These are phyloP conservation scores for Paralichthys olivaceus DNA, from an alignment of 2,113 vertebrate species.

Conservation along the genomic window DNA sequence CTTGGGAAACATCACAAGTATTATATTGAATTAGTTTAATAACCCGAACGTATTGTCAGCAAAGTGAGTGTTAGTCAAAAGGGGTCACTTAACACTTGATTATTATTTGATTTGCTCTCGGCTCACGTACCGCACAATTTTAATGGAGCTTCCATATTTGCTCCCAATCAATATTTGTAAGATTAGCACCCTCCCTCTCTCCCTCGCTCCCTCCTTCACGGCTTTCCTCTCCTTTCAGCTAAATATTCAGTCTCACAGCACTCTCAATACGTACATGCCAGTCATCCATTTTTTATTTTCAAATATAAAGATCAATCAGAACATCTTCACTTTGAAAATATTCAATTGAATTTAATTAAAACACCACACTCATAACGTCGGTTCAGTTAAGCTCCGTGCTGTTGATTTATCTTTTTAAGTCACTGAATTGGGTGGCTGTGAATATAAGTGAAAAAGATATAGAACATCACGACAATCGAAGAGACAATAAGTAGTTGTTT, in stretches of 20 bases:
- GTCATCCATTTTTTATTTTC: neutral
- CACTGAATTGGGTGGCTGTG: neutral
- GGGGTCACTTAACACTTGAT: neutral
- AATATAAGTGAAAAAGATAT: neutral
- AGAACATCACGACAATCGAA: neutral
- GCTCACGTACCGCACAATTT: constrained; percentile 19
- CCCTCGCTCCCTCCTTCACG: no score
- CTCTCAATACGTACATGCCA: neutral
- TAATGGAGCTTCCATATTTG: constrained; percentile 16
- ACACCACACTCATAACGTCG: neutral
- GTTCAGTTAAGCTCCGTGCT: neutral
- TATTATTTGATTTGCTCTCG: constrained; percentile 19
- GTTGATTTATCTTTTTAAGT: neutral
- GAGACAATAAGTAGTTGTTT: neutral
- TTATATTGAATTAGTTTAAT: constrained; percentile 7
- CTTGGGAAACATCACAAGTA: neutral
- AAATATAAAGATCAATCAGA: constrained; percentile 24
- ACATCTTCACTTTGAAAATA: constrained; percentile 1
- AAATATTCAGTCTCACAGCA: neutral
- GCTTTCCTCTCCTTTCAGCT: neutral
- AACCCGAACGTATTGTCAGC: neutral
- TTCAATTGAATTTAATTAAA: neutral
- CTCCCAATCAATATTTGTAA: constrained; percentile 31
- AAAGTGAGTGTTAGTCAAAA: constrained; percentile 6
- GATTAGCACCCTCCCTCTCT: neutral